Evolutionary conservation across 1,140 invertebrate genomes (phyloP).

Genomic region (Solenopsis fugax): DNA sequence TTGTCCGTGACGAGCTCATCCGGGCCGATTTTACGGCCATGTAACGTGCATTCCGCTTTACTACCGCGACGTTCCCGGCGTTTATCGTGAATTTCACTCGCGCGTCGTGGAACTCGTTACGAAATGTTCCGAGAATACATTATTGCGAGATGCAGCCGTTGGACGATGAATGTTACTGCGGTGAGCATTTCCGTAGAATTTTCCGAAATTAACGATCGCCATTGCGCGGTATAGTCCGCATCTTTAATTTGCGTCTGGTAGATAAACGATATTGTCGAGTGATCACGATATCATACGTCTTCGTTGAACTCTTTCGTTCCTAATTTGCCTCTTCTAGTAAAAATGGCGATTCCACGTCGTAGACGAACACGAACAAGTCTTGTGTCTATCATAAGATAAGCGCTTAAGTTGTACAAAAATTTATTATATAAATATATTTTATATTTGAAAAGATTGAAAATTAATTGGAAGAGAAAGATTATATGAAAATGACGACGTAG

Average conservation of each 20-base stretch:
- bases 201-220: constrained; percentile 39
- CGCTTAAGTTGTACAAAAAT: not conserved
- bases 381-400: not conserved
- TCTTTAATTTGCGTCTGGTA: not conserved
- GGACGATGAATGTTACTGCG: not conserved
- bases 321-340: constrained; percentile 30
- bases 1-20: constrained; percentile 74
- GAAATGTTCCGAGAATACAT: constrained; percentile 62
- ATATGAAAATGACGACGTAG: not conserved
- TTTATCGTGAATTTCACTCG: constrained; percentile 58
- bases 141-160: not conserved
- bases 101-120: constrained; percentile 74
- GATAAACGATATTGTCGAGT: constrained; percentile 10
- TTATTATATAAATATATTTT: not conserved
- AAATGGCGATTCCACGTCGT: not conserved
- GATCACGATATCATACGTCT: constrained; percentile 17
- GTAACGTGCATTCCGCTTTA: constrained; percentile 74
- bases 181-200: constrained; percentile 34
- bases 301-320: constrained; percentile 21
- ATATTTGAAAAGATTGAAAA: not conserved
- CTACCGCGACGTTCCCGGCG: constrained; percentile 61
- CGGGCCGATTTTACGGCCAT: constrained; percentile 69
- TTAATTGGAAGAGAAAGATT: not conserved
- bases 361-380: not conserved
- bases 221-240: no score